Evolutionary conservation across 2,888 invertebrate genomes (phyloP).

Genomic region (Macrophya alboannulata): DNA sequence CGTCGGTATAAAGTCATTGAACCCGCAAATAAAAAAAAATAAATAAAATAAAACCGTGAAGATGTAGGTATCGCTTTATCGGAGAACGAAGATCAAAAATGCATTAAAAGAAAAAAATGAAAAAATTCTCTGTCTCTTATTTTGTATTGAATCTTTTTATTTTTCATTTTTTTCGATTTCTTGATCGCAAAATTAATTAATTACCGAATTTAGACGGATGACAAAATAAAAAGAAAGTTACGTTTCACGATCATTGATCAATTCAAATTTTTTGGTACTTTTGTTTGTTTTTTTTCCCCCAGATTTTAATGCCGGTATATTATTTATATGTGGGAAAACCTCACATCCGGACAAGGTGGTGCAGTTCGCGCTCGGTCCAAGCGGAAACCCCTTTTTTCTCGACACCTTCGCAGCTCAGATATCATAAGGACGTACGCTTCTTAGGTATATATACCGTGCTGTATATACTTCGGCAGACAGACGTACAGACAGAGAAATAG

Average conservation of each 20-base stretch:
- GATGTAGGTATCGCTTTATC: neutral
- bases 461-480: slow-evolving; percentile 22
- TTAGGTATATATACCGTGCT: slow-evolving; percentile 4
- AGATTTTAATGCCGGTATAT: neutral
- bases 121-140: neutral
- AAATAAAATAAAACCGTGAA: slow-evolving; percentile 52
- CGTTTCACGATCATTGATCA: neutral
- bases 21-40: slow-evolving; percentile 71
- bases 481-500: slow-evolving; percentile 23
- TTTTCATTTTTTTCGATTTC: neutral
- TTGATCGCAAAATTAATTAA: neutral
- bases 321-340: slow-evolving; percentile 50
- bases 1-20: slow-evolving; percentile 74
- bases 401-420: slow-evolving; percentile 48
- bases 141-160: neutral
- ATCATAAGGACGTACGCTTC: slow-evolving; percentile 8
- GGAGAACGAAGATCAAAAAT: neutral
- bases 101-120: neutral
- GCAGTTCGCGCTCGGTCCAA: slow-evolving; percentile 39
- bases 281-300: neutral
- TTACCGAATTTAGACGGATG: neutral
- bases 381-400: slow-evolving; percentile 40
- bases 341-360: slow-evolving; percentile 50
- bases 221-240: neutral
- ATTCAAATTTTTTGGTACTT: neutral